Conservation (phyloP, 2,797 vertebrate genomes). For the Periparus ater region DNA sequence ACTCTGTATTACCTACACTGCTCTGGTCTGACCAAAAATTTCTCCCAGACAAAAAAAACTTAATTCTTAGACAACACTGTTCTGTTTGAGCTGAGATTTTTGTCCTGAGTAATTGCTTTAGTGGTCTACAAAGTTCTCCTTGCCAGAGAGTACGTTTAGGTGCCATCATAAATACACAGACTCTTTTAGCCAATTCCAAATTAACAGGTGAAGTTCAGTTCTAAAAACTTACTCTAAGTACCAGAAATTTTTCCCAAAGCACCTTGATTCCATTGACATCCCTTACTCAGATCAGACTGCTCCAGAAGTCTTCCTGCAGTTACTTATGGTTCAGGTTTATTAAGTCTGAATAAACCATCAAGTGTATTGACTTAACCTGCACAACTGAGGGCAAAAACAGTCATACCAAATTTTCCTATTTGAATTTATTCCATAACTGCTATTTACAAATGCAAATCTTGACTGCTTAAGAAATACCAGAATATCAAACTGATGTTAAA, state of each 20-base stretch:
- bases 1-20: neutral
- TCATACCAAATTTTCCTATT: conserved; percentile 11
- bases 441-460: neutral
- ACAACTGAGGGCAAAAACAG: neutral
- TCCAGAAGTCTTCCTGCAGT: neutral
- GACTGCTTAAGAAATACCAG: neutral
- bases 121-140: neutral
- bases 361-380: neutral
- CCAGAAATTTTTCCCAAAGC: rapidly evolving
- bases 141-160: neutral
- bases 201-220: neutral
- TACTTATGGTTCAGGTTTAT: neutral
- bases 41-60: neutral
- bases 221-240: neutral
- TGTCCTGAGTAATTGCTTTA: neutral
- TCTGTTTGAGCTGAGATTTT: neutral
- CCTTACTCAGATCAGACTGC: neutral
- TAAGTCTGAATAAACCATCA: neutral
- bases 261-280: neutral
- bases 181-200: neutral
- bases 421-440: neutral
- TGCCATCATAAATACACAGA: neutral
- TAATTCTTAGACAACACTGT: neutral
- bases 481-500: neutral
- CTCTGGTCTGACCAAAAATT: neutral